Evolutionary conservation across 2,888 invertebrate species (phyloP), one percentile per base, ranked within the genome.

Genomic region (Petrolisthes manimaculis): DNA sequence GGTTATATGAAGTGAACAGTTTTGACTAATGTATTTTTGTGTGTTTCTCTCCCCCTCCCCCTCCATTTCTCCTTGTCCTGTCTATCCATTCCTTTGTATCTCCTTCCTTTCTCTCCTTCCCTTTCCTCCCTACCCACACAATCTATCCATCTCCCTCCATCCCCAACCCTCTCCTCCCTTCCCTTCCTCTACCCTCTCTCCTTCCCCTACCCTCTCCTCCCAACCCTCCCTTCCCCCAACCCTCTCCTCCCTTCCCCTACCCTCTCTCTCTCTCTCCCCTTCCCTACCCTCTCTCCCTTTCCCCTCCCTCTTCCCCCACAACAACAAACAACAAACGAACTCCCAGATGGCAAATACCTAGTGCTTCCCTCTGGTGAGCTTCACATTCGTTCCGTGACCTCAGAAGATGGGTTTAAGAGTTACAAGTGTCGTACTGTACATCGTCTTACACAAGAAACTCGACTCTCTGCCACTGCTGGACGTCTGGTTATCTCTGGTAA

Each of bases 391-490:
- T 97, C 98, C 94, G 98, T 98, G 90, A 97, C 97, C 93, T 97
- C 97, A 91, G 97, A 97, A 93, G 98, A 98, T 93, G 97, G 97
- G 91, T 97, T 97, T 94, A 97, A 97, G 94, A 96, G 97, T 90
- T 98, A 97, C 93, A 97, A 97, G 94, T 98, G 98, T 93, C 95
- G 97, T 92, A 98, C 98, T 89, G 97, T 97, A 93, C 98, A 98
- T 93, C 95, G 97, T 92, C 94, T 98, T 86, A 98, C 97, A 92
- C 97, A 97, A 92, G 97, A 98, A 95, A 97, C 97, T 87, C 95
- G 97, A 93, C 94, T 98, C 92, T 97, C 97, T 92, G 97, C 97
- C 86, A 97, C 97, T 89, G 97, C 97, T 93, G 98, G 98, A 94
- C 95, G 97, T 92, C 94, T 98, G 92, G 98, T 98, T 94, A 97